Evolutionary conservation across 2,888 invertebrate species (phyloP).

Genomic region (Leucophora obtusa): DNA sequence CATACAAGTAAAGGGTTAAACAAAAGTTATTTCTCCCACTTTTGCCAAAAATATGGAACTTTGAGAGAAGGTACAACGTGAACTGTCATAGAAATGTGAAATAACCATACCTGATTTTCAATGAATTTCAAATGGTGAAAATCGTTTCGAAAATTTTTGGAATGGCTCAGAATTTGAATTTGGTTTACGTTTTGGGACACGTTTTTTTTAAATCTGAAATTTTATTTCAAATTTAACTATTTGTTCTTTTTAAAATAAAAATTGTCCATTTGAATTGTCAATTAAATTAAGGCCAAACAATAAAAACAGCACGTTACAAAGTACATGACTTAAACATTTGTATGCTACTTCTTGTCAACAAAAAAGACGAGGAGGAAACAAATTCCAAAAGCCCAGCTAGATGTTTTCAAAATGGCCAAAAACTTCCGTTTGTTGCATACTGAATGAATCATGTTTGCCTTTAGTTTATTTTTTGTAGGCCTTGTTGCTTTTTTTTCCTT

Average conservation of each 20-base stretch:
- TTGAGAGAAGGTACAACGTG: too few relatives aligned
- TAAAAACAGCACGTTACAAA: slow-evolving; percentile 2
- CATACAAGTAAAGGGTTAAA: too few relatives aligned
- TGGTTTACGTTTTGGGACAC: too few relatives aligned
- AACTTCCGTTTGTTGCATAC: slow-evolving; percentile 58
- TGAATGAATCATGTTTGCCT: slow-evolving; percentile 38
- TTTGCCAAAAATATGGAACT: too few relatives aligned
- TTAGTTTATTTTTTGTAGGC: neutral
- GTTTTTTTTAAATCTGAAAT: neutral
- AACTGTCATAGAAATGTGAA: too few relatives aligned
- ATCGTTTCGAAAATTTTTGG: too few relatives aligned
- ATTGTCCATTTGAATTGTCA: slow-evolving; percentile 9
- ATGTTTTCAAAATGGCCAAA: slow-evolving; percentile 64
- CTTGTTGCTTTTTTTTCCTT: neutral
- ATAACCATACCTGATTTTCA: too few relatives aligned
- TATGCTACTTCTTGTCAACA: neutral
- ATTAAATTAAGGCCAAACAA: slow-evolving; percentile 3
- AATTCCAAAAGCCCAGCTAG: slow-evolving; percentile 8
- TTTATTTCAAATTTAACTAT: neutral
- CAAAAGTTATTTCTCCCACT: too few relatives aligned
- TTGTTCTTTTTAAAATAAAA: neutral
- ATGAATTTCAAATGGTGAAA: too few relatives aligned
- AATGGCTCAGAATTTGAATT: too few relatives aligned
- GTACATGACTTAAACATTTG: slow-evolving; percentile 5
- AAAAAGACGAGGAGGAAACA: neutral